Evolutionary conservation across 2,888 invertebrate genomes (phyloP).

Genomic region (Cyaniris semiargus): DNA sequence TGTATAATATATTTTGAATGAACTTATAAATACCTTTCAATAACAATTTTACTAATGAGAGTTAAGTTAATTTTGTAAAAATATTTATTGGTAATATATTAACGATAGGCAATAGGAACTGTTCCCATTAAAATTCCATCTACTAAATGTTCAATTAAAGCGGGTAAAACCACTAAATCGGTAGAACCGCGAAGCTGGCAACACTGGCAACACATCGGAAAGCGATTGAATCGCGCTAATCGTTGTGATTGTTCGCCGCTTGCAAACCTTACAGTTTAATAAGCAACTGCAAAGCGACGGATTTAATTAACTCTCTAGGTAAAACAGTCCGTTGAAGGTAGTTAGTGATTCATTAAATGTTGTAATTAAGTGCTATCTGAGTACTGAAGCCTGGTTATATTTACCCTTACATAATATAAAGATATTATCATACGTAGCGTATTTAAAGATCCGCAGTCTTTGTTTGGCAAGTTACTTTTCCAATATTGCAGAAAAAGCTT

Average conservation of each 20-base stretch:
- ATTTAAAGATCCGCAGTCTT: too few relatives aligned
- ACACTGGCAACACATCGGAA: not conserved
- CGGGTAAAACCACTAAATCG: not conserved
- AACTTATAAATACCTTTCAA: not conserved
- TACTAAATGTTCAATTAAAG: not conserved
- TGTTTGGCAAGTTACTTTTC: too few relatives aligned
- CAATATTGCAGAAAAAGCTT: too few relatives aligned
- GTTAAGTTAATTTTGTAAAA: too few relatives aligned
- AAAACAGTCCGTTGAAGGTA: not conserved
- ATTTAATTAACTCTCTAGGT: slow-evolving; percentile 9
- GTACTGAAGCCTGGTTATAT: not conserved
- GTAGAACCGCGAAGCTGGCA: not conserved
- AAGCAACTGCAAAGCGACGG: slow-evolving; percentile 22
- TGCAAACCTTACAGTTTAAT: slow-evolving; percentile 19
- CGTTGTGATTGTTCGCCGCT: slow-evolving; percentile 8
- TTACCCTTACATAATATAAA: not conserved
- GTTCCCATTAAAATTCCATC: not conserved
- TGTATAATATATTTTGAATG: too few relatives aligned
- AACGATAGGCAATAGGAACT: not conserved
- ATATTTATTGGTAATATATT: too few relatives aligned
- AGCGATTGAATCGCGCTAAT: slow-evolving; percentile 14
- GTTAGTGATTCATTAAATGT: not conserved
- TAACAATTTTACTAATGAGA: not conserved
- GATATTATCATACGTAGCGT: too few relatives aligned
- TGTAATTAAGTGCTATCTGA: not conserved